Percentiles rank a stretch among this genome's conserved stretches.
Evolutionary conservation across 2,797 vertebrate species (phyloP).

Genomic region (Alectoris magna): DNA sequence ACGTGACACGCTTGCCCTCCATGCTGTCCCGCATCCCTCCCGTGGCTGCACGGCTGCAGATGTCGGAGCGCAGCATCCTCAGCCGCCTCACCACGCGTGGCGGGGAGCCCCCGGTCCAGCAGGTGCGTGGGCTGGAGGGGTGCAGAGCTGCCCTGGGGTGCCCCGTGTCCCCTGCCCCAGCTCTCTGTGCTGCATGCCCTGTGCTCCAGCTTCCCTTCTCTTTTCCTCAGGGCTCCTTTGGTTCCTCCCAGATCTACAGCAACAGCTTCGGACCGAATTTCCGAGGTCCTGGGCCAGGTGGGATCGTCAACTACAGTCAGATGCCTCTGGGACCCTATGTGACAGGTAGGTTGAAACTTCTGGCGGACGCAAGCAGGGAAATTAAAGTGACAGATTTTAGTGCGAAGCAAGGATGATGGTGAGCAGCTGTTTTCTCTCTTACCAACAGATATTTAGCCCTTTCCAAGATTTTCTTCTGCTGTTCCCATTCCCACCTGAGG

Average conservation of each 20-base stretch:
- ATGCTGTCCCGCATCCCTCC: slow-evolving; percentile 97
- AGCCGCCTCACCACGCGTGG: slow-evolving; percentile 95
- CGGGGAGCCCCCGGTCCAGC: slow-evolving; percentile 88
- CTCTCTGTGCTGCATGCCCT: too few relatives aligned
- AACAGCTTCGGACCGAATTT: slow-evolving; percentile 91
- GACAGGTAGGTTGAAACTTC: slow-evolving; percentile 85
- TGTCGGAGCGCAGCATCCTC: slow-evolving; percentile 97
- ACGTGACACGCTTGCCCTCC: slow-evolving; percentile 95
- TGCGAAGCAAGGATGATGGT: background rate
- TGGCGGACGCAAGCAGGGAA: background rate
- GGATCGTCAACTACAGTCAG: slow-evolving; percentile 98
- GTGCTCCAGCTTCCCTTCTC: background rate
- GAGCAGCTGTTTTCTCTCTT: slow-evolving; percentile 53
- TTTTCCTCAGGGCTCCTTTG: slow-evolving; percentile 87
- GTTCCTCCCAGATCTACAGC: slow-evolving; percentile 94
- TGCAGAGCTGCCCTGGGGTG: background rate
- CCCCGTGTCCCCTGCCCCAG: background rate
- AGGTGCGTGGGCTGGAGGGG: slow-evolving; percentile 78
- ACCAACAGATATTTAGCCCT: slow-evolving; percentile 81
- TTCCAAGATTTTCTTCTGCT: slow-evolving; percentile 58
- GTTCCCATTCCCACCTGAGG: slow-evolving; percentile 73
- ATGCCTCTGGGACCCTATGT: slow-evolving; percentile 98
- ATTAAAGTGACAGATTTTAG: background rate
- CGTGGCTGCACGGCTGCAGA: slow-evolving; percentile 94
- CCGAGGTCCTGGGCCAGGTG: slow-evolving; percentile 90